Conservation (phyloP, 2,797 vertebrate species). For the Scomberomorus guttatus region DNA sequence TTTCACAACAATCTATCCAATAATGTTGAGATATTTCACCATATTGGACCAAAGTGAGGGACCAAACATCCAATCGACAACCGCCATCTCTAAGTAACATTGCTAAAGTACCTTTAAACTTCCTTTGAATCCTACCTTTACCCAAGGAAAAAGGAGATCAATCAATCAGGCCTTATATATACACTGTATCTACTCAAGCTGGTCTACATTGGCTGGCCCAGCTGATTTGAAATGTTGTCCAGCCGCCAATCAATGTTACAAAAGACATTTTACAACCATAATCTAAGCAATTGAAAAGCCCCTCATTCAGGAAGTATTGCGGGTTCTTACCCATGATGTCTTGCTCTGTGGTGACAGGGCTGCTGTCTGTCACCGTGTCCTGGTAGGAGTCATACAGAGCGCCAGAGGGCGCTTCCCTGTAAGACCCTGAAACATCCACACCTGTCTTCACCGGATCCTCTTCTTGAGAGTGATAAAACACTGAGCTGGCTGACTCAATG, state of each 20-base stretch:
- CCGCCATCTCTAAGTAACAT: no score
- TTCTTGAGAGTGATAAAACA: constrained; percentile 96
- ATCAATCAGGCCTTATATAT: no score
- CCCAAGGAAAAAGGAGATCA: no score
- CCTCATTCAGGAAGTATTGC: neutral
- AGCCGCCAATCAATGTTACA: no score
- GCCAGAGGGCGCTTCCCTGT: constrained; percentile 69
- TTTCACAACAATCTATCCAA: no score
- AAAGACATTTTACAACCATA: neutral
- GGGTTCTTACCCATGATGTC: constrained; percentile 73
- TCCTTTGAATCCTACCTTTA: no score
- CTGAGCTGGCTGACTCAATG: constrained; percentile 92
- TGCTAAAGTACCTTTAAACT: no score
- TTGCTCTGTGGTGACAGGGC: constrained; percentile 75
- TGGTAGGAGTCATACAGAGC: constrained; percentile 71
- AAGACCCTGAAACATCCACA: constrained; percentile 75
- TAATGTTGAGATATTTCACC: no score
- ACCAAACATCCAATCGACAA: no score
- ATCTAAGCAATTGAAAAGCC: neutral
- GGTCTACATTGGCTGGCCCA: neutral
- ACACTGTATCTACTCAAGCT: neutral
- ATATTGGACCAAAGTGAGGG: no score
- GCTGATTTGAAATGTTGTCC: neutral
- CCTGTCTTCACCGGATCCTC: constrained; percentile 82
- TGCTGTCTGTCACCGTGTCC: constrained; percentile 73